These are phyloP conservation scores for Talpa occidentalis DNA, from an alignment of 2,113 vertebrate species.

Conservation along the genomic window DNA sequence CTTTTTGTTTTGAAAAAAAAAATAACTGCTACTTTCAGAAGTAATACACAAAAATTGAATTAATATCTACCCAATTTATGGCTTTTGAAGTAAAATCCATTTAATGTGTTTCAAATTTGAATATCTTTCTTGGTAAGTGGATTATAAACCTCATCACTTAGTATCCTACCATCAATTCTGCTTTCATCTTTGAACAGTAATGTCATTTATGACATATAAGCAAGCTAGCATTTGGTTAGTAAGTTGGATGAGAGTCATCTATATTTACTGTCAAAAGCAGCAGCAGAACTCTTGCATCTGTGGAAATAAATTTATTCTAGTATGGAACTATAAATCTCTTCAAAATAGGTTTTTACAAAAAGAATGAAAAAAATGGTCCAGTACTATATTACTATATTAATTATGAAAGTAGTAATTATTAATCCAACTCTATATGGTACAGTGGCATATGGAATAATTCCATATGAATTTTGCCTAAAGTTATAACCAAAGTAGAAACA, in stretches of 20 bases:
- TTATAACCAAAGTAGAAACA: background rate
- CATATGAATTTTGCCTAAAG: background rate
- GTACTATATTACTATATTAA: background rate
- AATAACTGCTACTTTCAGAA: constrained; percentile 63
- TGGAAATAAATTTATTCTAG: constrained; percentile 87
- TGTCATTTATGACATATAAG: constrained; percentile 84
- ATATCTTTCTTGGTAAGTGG: constrained; percentile 78
- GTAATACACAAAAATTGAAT: constrained; percentile 72
- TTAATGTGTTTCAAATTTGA: constrained; percentile 83
- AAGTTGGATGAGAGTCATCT: constrained; percentile 84
- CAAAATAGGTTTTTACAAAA: constrained; percentile 77
- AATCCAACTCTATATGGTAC: background rate
- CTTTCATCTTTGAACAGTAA: constrained; percentile 83
- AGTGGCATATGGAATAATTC: background rate
- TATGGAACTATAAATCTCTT: constrained; percentile 86
- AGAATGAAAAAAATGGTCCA: constrained; percentile 66
- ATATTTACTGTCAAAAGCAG: constrained; percentile 85
- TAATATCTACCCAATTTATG: constrained; percentile 74
- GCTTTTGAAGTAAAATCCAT: constrained; percentile 83
- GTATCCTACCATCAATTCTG: constrained; percentile 79
- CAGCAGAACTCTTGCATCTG: constrained; percentile 82
- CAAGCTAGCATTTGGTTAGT: constrained; percentile 83
- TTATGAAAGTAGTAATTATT: constrained; percentile 5
- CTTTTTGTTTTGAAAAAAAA: constrained; percentile 65
- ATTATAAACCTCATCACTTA: constrained; percentile 73